Percentiles rank a stretch among this genome's conserved stretches.
These are phyloP conservation scores for Poeciliopsis presidionis DNA, from an alignment of 2,797 vertebrate genomes.

Conservation along the genomic window DNA sequence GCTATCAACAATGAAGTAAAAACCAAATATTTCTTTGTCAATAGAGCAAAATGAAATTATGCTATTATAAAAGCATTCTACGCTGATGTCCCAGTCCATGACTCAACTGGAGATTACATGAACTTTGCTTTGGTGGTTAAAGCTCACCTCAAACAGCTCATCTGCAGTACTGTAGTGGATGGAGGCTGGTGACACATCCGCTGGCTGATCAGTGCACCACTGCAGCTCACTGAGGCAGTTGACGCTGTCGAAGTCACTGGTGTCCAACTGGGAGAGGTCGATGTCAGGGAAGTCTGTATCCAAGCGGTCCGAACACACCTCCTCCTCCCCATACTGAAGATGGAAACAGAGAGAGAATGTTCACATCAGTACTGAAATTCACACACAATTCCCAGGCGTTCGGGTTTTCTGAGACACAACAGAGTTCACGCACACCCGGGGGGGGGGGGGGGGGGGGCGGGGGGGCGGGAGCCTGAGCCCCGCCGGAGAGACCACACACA, in stretches of 20 bases:
- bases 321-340: constrained; percentile 86
- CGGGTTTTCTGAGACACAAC: constrained; percentile 27
- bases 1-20: neutral
- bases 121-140: neutral
- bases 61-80: neutral
- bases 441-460: too few relatives aligned
- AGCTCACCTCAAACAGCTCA: constrained; percentile 92
- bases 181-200: constrained; percentile 86
- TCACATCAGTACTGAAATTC: constrained; percentile 52
- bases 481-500: too few relatives aligned
- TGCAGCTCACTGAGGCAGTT: constrained; percentile 93
- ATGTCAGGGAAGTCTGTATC: constrained; percentile 96
- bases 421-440: neutral
- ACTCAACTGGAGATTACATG: neutral
- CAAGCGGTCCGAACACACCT: constrained; percentile 90
- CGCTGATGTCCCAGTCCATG: neutral
- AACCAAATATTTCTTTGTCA: neutral
- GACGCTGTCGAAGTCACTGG: constrained; percentile 93
- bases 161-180: constrained; percentile 89
- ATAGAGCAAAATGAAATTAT: neutral
- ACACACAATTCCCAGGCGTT: constrained; percentile 30
- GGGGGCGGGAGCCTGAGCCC: too few relatives aligned
- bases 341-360: constrained; percentile 48
- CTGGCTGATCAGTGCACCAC: constrained; percentile 90
- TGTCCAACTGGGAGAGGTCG: constrained; percentile 96